These are phyloP conservation scores for Heliconius nattereri DNA, from an alignment of 1,140 invertebrate genomes.

Conservation along the genomic window DNA sequence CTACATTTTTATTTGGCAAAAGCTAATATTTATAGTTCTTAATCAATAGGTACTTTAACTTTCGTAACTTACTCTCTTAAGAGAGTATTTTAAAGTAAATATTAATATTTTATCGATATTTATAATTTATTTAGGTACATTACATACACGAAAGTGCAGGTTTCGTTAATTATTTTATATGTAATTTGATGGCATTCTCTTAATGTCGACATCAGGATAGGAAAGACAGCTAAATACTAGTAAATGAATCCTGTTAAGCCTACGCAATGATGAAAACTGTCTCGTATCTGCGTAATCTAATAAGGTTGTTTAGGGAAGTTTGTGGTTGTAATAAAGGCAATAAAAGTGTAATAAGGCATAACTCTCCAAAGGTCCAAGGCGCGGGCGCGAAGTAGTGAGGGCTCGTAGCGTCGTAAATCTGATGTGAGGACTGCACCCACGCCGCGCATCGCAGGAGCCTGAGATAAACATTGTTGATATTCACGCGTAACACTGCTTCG, in stretches of 20 bases:
- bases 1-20: background rate
- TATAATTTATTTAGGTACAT: no score
- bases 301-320: slow-evolving; percentile 46
- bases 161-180: no score
- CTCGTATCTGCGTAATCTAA: slow-evolving; percentile 42
- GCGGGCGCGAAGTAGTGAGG: slow-evolving; percentile 49
- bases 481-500: slow-evolving; percentile 45
- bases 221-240: background rate
- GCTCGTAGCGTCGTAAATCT: slow-evolving; percentile 59
- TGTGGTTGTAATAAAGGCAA: slow-evolving; percentile 52
- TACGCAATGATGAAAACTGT: slow-evolving; percentile 40
- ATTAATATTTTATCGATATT: no score
- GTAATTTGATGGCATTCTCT: background rate
- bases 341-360: slow-evolving; percentile 61
- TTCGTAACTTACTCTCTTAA: no score
- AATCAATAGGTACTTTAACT: no score
- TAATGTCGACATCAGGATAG: background rate
- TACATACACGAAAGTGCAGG: no score
- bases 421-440: slow-evolving; percentile 57
- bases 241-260: slow-evolving; percentile 36
- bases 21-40: background rate
- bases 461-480: slow-evolving; percentile 60
- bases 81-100: no score
- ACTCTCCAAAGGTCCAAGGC: slow-evolving; percentile 43
- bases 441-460: slow-evolving; percentile 68